Evolutionary conservation across 2,797 vertebrate genomes (phyloP), one percentile per base, ranked within the genome.

Genomic region (Oreortyx pictus): DNA sequence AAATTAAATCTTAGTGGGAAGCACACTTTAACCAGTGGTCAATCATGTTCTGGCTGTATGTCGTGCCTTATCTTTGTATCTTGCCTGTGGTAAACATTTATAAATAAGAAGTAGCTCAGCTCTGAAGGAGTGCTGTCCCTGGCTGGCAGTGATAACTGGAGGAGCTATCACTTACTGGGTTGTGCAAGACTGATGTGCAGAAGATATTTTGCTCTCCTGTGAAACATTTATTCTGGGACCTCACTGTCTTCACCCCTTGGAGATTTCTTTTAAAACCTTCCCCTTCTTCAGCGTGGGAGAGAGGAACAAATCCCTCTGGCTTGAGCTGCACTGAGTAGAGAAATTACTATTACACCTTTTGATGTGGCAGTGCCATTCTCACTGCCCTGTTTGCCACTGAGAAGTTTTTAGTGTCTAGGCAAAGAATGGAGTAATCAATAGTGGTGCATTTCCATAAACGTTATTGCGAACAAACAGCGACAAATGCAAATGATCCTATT

Each of bases 111-210:
- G 73, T 15, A 90, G 44, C 0, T 3, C 27, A 61, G 43, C 37
- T 93, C 62, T 62, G 54, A 67, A 46, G 54, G 66, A 82, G 52
- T 50, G 33, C 73, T 78, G 61, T 90, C 73, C 27, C 77, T 96
- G 66, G 57, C 49, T 71, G 61, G 54, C 66, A 52, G 39, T 56
- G 90, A 70, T 92, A 92, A 87, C 76, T 76, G 56, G 47, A 54
- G 72, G 73, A 92, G 82, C 72, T 59, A 35, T 39, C 8, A 2
- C 23, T 76, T 82, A 23, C 43, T 31, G 56, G 33, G 12, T 66
- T 43, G 52, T 76, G 75, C 0, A 4, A 82, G 61, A 67, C 47
- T 41, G 43, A 5, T 23, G 39, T 50, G 85, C 68, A 64, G 39
- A 41, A 43, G 61, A 31, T 64, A 19, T 64, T 43, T 43, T 37